phyloP scores from a whole-genome alignment of 2,797 vertebrate genomes.

The Ceryle rudis region DNA sequence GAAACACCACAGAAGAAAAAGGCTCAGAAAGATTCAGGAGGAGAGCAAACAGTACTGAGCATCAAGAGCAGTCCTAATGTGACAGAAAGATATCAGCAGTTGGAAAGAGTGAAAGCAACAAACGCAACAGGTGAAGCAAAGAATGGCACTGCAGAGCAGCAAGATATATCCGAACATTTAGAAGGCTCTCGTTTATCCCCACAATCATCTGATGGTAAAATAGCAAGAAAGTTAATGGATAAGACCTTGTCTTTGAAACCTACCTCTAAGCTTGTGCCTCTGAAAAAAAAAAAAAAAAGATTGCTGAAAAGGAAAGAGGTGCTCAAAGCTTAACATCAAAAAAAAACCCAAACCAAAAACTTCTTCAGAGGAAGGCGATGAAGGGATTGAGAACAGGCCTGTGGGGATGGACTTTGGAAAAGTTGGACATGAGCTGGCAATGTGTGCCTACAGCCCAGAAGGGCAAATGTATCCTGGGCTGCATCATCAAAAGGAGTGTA shows the following conservation, averaged over 20 bases:
- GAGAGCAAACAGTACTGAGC: constrained; percentile 33
- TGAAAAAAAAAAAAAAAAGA: constrained; percentile 75
- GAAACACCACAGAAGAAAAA: constrained; percentile 88
- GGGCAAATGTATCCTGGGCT: neutral
- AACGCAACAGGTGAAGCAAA: neutral
- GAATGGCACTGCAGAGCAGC: constrained; percentile 16
- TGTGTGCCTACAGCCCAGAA: neutral
- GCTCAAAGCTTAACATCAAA: constrained; percentile 28
- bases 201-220: constrained; percentile 37
- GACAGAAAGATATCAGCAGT: constrained; percentile 56
- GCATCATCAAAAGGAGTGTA: neutral
- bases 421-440: neutral
- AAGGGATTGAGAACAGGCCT: neutral
- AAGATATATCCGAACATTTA: constrained; percentile 10
- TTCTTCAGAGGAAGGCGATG: constrained; percentile 78
- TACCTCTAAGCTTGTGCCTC: constrained; percentile 85
- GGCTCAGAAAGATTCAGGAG: constrained; percentile 77
- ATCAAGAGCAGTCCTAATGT: constrained; percentile 48
- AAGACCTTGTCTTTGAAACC: constrained; percentile 76
- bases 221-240: neutral
- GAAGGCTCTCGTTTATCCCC: neutral
- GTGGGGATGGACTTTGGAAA: neutral
- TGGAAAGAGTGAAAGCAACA: constrained; percentile 63
- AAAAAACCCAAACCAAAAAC: constrained; percentile 58
- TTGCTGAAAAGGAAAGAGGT: constrained; percentile 19